Conservation (phyloP, 2,113 vertebrate genomes). For the Oncorhynchus gorbuscha region DNA sequence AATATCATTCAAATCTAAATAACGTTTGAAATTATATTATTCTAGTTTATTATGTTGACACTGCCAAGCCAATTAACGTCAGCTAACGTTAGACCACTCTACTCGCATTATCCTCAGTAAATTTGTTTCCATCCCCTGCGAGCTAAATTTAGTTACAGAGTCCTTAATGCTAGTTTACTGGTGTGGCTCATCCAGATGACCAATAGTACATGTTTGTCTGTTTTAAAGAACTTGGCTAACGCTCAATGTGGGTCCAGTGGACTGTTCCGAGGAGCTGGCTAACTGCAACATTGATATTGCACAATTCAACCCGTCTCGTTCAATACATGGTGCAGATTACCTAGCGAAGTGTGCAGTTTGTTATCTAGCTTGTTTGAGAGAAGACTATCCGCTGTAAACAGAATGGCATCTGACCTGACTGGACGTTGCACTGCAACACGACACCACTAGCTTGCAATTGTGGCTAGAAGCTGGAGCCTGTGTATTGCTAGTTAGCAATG, state of each 20-base stretch:
- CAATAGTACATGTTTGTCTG: too few species aligned
- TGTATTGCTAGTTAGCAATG: neutral
- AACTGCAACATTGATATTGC: neutral
- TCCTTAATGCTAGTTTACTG: neutral
- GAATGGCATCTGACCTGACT: neutral
- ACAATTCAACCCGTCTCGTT: neutral
- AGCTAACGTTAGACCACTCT: neutral
- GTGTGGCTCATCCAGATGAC: neutral
- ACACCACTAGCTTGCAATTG: neutral
- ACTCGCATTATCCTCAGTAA: neutral
- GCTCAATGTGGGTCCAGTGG: neutral
- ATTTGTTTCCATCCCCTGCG: neutral
- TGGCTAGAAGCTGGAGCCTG: neutral
- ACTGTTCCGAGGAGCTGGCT: neutral
- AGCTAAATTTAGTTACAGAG: neutral
- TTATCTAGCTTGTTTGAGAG: too few species aligned
- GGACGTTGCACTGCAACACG: neutral
- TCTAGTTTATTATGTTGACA: neutral
- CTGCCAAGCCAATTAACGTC: neutral
- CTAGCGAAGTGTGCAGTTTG: too few species aligned
- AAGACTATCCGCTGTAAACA: neutral
- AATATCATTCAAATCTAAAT: neutral
- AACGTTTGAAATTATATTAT: neutral
- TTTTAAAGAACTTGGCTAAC: too few species aligned
- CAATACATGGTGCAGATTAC: neutral